Conservation (phyloP, 2,113 vertebrate genomes). For the Oxygymnocypris stewartii region DNA sequence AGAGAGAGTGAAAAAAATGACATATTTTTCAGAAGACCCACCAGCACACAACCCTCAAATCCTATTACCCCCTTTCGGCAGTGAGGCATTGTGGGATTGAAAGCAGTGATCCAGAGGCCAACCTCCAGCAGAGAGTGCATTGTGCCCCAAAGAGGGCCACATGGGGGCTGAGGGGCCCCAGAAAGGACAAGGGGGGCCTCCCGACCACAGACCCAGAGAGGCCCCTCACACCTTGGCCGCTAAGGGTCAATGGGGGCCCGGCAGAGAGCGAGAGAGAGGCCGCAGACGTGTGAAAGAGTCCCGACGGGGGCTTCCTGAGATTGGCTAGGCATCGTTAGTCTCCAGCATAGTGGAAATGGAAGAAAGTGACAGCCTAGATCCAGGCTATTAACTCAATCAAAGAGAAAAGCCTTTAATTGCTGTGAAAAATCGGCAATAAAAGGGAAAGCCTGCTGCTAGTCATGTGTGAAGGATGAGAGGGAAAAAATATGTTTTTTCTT, state of each 20-base stretch:
- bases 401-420: slow-evolving; percentile 68
- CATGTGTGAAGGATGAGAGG: slow-evolving; percentile 55
- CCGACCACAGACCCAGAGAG: slow-evolving; percentile 57
- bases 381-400: slow-evolving; percentile 75
- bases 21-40: slow-evolving; percentile 65
- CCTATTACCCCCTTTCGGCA: slow-evolving; percentile 74
- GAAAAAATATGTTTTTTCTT: slow-evolving; percentile 26
- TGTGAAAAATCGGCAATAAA: slow-evolving; percentile 66
- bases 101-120: slow-evolving; percentile 69
- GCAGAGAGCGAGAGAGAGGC: slow-evolving; percentile 65
- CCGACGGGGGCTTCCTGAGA: slow-evolving; percentile 74
- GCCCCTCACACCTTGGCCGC: slow-evolving; percentile 67
- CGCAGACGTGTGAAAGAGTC: slow-evolving; percentile 72
- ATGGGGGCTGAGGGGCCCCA: slow-evolving; percentile 60
- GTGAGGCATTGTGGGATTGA: slow-evolving; percentile 72
- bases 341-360: slow-evolving; percentile 73
- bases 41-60: slow-evolving; percentile 79
- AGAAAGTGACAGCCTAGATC: slow-evolving; percentile 76
- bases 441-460: slow-evolving; percentile 61
- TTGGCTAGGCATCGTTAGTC: slow-evolving; percentile 75
- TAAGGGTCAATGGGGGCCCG: slow-evolving; percentile 73
- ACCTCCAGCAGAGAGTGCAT: slow-evolving; percentile 76
- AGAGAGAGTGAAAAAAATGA: slow-evolving; percentile 35
- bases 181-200: slow-evolving; percentile 58
- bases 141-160: slow-evolving; percentile 69